These are phyloP conservation scores for Psammodynastes pulverulentus DNA, from an alignment of 2,113 vertebrate genomes.

Conservation along the genomic window DNA sequence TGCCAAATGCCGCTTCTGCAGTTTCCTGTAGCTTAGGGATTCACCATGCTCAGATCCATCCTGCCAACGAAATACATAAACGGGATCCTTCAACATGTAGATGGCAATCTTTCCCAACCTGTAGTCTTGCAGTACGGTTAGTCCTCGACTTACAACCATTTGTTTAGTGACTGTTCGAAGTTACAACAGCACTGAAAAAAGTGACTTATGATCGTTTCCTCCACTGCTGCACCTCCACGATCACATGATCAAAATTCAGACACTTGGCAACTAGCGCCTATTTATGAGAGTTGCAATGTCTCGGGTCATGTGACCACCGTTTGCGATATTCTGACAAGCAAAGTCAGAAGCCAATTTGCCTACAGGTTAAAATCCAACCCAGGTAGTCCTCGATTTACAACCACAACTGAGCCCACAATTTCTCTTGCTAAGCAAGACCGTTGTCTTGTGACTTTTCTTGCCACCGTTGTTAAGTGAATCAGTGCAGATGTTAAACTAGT, in stretches of 20 bases:
- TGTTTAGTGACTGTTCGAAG: neutral
- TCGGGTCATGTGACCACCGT: neutral
- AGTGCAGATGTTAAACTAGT: neutral
- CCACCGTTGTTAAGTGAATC: neutral
- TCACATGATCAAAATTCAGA: neutral
- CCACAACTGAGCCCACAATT: neutral
- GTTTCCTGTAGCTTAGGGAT: neutral
- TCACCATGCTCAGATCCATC: neutral
- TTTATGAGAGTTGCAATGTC: neutral
- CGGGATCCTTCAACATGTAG: too few species aligned
- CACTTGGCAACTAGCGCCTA: neutral
- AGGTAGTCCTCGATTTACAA: neutral
- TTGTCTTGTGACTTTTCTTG: neutral
- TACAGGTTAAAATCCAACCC: neutral
- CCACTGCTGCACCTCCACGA: neutral
- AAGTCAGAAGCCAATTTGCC: neutral
- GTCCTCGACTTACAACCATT: neutral
- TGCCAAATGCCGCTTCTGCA: neutral
- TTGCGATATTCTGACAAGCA: neutral
- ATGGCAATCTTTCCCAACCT: neutral
- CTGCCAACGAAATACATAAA: neutral
- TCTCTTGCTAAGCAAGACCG: neutral
- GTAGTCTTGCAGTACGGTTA: neutral
- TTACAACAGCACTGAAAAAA: neutral
- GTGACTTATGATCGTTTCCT: neutral